These are phyloP conservation scores for Tetraodon nigroviridis DNA, from an alignment of 2,113 vertebrate genomes.

Conservation along the genomic window DNA sequence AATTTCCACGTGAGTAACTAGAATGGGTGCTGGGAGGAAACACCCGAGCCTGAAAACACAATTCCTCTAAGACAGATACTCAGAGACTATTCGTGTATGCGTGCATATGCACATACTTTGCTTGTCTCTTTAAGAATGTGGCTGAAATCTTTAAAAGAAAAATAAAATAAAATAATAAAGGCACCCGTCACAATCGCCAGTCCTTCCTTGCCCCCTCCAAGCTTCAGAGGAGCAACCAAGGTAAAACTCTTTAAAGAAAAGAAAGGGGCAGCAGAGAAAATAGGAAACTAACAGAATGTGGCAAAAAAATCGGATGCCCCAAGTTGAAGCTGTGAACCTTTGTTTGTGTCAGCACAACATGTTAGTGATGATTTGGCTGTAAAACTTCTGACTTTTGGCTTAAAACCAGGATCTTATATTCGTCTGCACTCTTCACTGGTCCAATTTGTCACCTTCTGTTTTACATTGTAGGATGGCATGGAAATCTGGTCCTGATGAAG, in stretches of 20 bases:
- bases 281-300: constrained; percentile 59
- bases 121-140: no score
- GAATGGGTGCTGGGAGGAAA: constrained; percentile 49
- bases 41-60: constrained; percentile 10
- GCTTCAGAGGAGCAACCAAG: constrained; percentile 56
- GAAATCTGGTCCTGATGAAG: constrained; percentile 15
- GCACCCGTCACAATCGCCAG: constrained; percentile 67
- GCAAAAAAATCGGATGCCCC: constrained; percentile 55
- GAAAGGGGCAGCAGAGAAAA: constrained; percentile 24
- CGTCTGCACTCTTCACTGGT: no score
- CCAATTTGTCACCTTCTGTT: constrained; percentile 61
- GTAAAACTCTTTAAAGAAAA: constrained; percentile 64
- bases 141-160: constrained; percentile 23
- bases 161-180: constrained; percentile 37
- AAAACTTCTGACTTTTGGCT: constrained; percentile 3
- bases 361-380: not conserved
- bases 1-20: constrained; percentile 64
- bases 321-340: constrained; percentile 38
- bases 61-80: constrained; percentile 4
- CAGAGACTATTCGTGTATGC: constrained; percentile 3
- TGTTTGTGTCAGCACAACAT: constrained; percentile 12
- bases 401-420: not conserved
- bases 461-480: constrained; percentile 50
- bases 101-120: not conserved
- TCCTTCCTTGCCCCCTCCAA: constrained; percentile 51